These are phyloP conservation scores for Actias luna DNA, from an alignment of 2,888 invertebrate genomes.

Conservation along the genomic window DNA sequence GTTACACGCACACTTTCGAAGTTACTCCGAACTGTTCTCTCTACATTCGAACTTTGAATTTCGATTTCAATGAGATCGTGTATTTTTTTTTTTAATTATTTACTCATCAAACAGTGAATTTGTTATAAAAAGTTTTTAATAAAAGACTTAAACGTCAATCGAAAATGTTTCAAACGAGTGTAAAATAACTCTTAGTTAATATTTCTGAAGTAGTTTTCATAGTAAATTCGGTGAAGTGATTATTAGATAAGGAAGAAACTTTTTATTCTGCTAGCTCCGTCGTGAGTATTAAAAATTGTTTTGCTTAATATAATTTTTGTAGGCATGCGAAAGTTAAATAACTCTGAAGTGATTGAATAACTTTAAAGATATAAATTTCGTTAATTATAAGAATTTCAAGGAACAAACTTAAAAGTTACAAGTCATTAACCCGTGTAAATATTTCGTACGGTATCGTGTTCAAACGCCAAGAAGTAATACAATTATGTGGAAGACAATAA, in stretches of 20 bases:
- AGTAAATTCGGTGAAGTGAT: constrained; percentile 10
- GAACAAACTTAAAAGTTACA: too few relatives aligned
- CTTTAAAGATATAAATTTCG: too few relatives aligned
- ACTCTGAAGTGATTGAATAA: too few relatives aligned
- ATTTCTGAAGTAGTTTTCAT: not conserved
- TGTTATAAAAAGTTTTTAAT: constrained; percentile 4
- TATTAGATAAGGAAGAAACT: not conserved
- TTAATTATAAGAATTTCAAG: too few relatives aligned
- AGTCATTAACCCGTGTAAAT: too few relatives aligned
- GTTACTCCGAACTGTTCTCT: constrained; percentile 11
- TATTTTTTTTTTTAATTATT: not conserved
- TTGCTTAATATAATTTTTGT: constrained; percentile 1
- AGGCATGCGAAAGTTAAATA: not conserved
- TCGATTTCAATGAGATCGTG: not conserved
- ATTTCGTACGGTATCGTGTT: too few relatives aligned
- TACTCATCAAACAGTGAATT: not conserved
- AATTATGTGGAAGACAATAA: too few relatives aligned
- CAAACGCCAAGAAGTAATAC: too few relatives aligned
- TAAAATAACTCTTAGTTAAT: not conserved
- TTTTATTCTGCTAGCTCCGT: not conserved
- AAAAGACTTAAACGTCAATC: too few relatives aligned
- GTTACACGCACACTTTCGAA: constrained; percentile 15
- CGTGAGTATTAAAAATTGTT: constrained; percentile 5
- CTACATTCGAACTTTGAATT: constrained; percentile 10
- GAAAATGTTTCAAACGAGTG: constrained; percentile 6